Base-by-base conservation (phyloP, 2,113 vertebrate genomes). In the Vicugna pacos region DNA sequence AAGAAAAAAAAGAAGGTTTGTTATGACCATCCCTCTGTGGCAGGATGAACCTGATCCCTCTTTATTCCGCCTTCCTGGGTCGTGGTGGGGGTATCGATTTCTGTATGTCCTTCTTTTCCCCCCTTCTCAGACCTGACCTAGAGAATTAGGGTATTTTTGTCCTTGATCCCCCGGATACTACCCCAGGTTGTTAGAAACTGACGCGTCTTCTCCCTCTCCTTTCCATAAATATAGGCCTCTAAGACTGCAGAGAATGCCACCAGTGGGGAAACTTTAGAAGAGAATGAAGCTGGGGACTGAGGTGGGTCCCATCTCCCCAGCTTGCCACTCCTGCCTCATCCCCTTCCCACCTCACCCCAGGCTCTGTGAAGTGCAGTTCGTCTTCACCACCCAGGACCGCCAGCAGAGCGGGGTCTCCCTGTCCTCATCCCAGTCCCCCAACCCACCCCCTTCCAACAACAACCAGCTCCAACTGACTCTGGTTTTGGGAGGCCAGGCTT, bases 1-100 rank as follows among this genome's bases (percentile, higher is more conserved):
- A 99, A 99, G 98, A 99, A 99, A 99, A 99, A 99, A 99, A 99
- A 99, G 99, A 99, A 99, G 99, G 99, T 99, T 96, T 94, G 95
- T 96, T 76, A 4, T 15, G 0, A 60, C 86, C 32, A 62, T 67
- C 19, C 30, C 42, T 84, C 42, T n/a, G n/a, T 80, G 62, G 42
- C 32, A 62, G 52, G 62, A 30, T 95, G 58, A 65, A 67, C 67
- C 26, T 48, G 62, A n/a, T 76, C 38, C 30, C 7, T 93, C 52
- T 87, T 84, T 73, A 32, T 60, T 76, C 30, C 6, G 67, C 20
- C 14, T 93, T 92, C 8, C 48, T 73, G 56, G 80, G 46, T 91
- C 5, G 1, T 94, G n/a, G 35, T 64, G 28, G 52, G 52, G 14
- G 1, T 69, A 16, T 2, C 26, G 22, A 65, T 81, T 80, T 89